Conservation (phyloP, 2,113 vertebrate genomes). For the Aythya baeri region DNA sequence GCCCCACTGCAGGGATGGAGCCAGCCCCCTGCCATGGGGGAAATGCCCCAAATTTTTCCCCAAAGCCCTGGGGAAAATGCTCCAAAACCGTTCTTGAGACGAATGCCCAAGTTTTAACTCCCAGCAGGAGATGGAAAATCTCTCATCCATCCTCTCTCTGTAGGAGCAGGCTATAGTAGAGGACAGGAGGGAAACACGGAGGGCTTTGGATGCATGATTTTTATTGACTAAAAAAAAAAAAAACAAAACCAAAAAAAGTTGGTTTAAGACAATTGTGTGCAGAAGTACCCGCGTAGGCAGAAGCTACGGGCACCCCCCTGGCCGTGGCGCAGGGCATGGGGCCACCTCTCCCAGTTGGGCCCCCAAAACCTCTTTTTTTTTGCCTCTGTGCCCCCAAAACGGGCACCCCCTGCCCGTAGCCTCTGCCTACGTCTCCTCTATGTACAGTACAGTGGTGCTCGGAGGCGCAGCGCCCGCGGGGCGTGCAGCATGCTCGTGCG, state of each 20-base stretch:
- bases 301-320: not conserved
- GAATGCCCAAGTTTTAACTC: not conserved
- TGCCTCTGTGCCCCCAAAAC: not conserved
- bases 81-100: not conserved
- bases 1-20: too few relatives aligned
- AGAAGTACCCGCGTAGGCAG: slow-evolving; percentile 20
- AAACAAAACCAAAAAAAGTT: not conserved
- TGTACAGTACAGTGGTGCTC: slow-evolving; percentile 23
- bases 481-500: not conserved
- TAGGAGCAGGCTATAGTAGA: too few relatives aligned
- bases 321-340: not conserved
- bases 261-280: slow-evolving; percentile 67
- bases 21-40: too few relatives aligned
- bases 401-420: not conserved
- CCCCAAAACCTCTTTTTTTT: not conserved
- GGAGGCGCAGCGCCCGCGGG: not conserved
- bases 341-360: not conserved
- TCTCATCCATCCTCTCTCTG: not conserved
- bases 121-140: not conserved
- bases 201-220: not conserved
- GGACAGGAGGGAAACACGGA: not conserved
- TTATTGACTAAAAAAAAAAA: not conserved
- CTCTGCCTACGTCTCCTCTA: slow-evolving; percentile 24
- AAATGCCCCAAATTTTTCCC: not conserved
- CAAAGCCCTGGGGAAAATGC: not conserved